Base-by-base conservation (phyloP, 64 coral and sea anemone genomes). In the Montipora cactus region DNA sequence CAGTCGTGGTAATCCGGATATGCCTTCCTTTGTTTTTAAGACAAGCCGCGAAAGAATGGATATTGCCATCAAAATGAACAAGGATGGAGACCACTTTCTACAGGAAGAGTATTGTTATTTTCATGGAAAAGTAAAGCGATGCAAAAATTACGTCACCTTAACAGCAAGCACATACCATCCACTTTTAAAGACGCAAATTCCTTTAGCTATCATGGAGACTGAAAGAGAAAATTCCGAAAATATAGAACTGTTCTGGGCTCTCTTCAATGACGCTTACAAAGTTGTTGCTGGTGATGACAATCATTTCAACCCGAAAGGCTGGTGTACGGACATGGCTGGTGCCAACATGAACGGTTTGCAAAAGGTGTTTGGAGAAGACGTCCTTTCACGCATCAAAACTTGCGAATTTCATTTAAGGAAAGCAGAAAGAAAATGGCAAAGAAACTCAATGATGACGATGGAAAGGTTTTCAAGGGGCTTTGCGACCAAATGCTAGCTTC, bases 1-100 rank as follows among this genome's bases (percentile, higher is more conserved):
- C 51, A 81, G 46, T 12, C 59, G 89, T 9, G 78, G 89, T n/a
- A 91, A 91, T 46, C 89, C 78, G 3, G 78, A 91, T 5, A 81
- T 11, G 46, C 78, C 89, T 13, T 91, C 89, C 28, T 91, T 91
- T 45, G 78, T 91, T 44, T 91, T 91, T 37, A 91, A 91, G 62
- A 91, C 49, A 48, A 79, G 89, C 28, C n/a, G 16, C 14, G 13
- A 9, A 21, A 91, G 81, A 52, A 64, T 66, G 2, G 59, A 18
- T 47, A 77, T 78, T 46, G 87, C 87, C 0, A 12, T 79, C 5
- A 79, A 67, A 22, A 89, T 79, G 87, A 69, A 89, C 69, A 75
- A 47, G 46, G 49, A 76, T 12, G 20, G 50, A 10, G 51, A 75
- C 3, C 18, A 80, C 18, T 50, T 50, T 47, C 7, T 80, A 4